Evolutionary conservation across 2,797 vertebrate genomes (phyloP).

Genomic region (Craterocephalus amniculus): DNA sequence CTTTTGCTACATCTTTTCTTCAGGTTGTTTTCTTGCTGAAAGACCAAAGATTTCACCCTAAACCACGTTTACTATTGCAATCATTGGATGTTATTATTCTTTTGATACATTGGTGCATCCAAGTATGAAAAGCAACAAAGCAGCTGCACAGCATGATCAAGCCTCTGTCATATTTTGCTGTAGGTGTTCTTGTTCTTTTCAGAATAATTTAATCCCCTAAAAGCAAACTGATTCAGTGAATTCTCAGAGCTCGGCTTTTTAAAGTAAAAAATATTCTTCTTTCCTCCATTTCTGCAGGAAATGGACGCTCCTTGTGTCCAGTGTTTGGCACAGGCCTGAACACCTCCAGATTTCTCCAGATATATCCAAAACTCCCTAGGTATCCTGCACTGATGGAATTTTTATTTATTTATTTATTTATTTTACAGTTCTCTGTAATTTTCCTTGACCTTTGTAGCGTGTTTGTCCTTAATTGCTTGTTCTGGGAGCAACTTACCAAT

Average conservation of each 20-base stretch:
- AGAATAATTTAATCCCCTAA: background rate
- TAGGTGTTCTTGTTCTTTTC: background rate
- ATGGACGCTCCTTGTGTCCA: too few species aligned
- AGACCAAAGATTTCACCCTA: background rate
- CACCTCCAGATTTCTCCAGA: too few species aligned
- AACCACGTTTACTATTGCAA: background rate
- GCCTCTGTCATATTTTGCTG: background rate
- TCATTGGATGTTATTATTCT: background rate
- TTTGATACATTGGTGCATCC: background rate
- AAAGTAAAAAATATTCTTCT: too few species aligned
- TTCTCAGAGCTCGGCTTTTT: background rate
- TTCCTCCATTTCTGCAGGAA: too few species aligned
- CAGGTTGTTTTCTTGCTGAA: background rate
- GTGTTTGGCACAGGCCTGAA: too few species aligned
- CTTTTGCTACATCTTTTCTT: background rate
- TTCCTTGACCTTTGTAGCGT: too few species aligned
- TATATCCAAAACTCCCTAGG: too few species aligned
- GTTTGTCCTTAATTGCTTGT: background rate
- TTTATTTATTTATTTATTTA: too few species aligned
- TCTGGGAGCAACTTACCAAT: background rate
- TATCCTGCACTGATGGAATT: too few species aligned
- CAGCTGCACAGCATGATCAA: background rate
- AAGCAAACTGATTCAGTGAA: background rate
- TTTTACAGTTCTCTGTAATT: too few species aligned
- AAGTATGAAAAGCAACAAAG: background rate